Conservation (phyloP, 2,113 vertebrate genomes). For the Bos javanicus region DNA sequence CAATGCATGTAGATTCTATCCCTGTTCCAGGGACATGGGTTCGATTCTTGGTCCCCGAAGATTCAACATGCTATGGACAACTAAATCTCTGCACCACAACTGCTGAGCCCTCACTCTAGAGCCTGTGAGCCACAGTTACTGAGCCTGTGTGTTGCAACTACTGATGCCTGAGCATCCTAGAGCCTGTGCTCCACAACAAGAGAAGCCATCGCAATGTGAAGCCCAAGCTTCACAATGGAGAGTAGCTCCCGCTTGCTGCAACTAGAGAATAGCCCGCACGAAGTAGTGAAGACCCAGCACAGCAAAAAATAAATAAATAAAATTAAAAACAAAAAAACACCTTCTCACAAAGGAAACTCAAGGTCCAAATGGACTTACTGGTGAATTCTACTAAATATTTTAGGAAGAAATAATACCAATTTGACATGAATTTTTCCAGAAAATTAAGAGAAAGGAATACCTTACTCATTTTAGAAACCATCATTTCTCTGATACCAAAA, state of each 20-base stretch:
- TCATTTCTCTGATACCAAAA: not conserved
- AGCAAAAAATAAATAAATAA: not conserved
- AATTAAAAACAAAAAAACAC: not conserved
- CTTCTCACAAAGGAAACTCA: not conserved
- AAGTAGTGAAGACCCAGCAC: not conserved
- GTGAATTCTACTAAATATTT: not conserved
- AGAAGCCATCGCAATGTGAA: not conserved
- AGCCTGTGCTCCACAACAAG: not conserved
- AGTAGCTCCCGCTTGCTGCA: not conserved
- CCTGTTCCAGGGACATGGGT: not conserved
- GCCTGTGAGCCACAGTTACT: not conserved
- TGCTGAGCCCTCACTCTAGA: not conserved
- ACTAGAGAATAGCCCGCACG: not conserved
- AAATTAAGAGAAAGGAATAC: not conserved
- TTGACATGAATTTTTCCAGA: not conserved
- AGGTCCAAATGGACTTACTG: not conserved
- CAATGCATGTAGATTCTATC: accelerated
- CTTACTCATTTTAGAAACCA: not conserved
- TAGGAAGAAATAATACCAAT: not conserved
- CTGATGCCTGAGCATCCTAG: not conserved
- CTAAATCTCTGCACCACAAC: not conserved
- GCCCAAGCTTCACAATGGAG: not conserved
- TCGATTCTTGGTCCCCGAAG: not conserved
- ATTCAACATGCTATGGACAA: not conserved
- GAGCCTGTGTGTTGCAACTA: not conserved